Conservation (phyloP, 1,140 invertebrate genomes). For the Brachionus rubens region DNA sequence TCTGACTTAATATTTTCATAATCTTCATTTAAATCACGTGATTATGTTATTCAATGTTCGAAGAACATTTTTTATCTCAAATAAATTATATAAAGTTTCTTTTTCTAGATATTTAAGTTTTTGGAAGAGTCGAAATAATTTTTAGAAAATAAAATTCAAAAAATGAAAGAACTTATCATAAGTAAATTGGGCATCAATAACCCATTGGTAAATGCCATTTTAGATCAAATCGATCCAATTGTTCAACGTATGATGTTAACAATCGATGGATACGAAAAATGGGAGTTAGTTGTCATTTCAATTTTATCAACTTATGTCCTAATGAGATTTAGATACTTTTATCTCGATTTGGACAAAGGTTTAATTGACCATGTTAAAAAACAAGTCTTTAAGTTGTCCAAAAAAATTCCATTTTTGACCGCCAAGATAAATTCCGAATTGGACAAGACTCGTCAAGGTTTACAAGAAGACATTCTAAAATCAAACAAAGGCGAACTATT, state of each 20-base stretch:
- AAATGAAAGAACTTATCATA: no score
- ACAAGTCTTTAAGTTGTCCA: conserved; percentile 7
- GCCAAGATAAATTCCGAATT: conserved; percentile 27
- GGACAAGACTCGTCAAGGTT: conserved; percentile 6
- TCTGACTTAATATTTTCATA: no score
- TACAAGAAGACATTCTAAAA: conserved; percentile 38
- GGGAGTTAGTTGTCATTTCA: conserved; percentile 18
- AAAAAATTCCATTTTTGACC: conserved; percentile 41
- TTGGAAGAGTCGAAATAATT: no score
- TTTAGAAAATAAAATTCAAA: no score
- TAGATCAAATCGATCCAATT: background rate
- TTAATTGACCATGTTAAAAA: conserved; percentile 21
- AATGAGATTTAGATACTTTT: conserved; percentile 25
- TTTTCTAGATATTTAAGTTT: no score
- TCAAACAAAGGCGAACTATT: conserved; percentile 25
- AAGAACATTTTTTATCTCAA: background rate
- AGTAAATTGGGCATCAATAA: background rate
- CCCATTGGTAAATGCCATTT: background rate
- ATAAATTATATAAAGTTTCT: conserved; percentile 1
- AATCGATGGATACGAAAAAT: conserved; percentile 30
- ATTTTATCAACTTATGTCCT: background rate
- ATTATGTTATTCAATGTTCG: conserved; percentile 28
- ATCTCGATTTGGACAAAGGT: conserved; percentile 41
- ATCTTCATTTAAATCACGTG: no score
- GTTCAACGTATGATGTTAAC: background rate